Conservation (phyloP, 2,888 invertebrate species). For the Eupithecia dodoneata region DNA sequence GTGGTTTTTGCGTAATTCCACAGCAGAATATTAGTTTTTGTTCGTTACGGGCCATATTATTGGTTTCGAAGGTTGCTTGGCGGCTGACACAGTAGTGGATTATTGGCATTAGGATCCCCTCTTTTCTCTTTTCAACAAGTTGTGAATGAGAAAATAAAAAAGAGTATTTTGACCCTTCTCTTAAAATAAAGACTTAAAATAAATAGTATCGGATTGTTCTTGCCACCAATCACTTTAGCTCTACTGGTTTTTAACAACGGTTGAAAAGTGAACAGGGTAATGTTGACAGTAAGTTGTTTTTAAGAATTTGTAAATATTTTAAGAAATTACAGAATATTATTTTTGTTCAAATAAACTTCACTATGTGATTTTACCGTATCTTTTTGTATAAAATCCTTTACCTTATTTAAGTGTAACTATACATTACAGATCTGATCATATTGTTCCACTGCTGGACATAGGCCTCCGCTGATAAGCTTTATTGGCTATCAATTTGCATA, state of each 20-base stretch:
- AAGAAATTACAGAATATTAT: conserved; percentile 79
- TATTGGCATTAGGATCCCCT: conserved; percentile 57
- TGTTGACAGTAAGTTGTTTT: conserved; percentile 75
- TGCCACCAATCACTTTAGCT: conserved; percentile 51
- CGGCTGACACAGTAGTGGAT: conserved; percentile 5
- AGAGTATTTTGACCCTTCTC: conserved; percentile 18
- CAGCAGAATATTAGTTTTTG: too few relatives aligned
- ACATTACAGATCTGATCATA: neutral
- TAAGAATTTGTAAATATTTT: conserved; percentile 82
- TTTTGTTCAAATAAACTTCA: conserved; percentile 83
- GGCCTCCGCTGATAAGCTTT: neutral
- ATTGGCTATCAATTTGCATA: neutral
- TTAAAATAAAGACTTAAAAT: conserved; percentile 9
- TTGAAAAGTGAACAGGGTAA: conserved; percentile 83
- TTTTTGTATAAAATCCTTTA: conserved; percentile 51
- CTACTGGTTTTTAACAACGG: conserved; percentile 69
- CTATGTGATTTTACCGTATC: conserved; percentile 66
- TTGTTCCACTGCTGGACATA: neutral
- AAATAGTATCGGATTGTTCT: conserved; percentile 42
- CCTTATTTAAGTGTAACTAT: neutral
- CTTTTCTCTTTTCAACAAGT: conserved; percentile 82
- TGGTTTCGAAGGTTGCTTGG: neutral
- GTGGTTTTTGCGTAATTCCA: too few relatives aligned
- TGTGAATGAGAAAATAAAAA: conserved; percentile 58
- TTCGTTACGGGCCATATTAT: neutral